phyloP scores from a whole-genome alignment of 2,113 vertebrate genomes.

The Psittacus erithacus region DNA sequence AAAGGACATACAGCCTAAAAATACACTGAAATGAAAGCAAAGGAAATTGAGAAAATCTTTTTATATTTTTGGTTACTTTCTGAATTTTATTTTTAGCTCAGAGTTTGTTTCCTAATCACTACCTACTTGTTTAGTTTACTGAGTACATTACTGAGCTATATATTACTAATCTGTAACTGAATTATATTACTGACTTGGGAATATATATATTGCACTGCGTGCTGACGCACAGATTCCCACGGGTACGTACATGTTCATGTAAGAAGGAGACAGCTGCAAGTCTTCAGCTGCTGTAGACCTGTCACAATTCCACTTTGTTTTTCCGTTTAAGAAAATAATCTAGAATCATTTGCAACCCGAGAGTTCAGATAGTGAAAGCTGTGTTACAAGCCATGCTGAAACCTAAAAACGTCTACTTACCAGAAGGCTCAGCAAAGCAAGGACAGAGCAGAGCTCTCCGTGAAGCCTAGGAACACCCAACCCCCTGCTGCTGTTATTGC shows the following conservation, averaged over 20 bases:
- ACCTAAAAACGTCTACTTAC: not conserved
- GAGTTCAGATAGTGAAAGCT: not conserved
- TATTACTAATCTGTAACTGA: not conserved
- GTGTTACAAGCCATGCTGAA: not conserved
- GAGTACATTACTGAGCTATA: not conserved
- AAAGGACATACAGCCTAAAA: not conserved
- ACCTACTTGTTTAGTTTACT: conserved; percentile 1
- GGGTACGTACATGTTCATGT: not conserved
- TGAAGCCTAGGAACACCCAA: not conserved
- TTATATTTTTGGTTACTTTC: not conserved
- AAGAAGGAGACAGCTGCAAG: conserved; percentile 23
- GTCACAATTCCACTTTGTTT: not conserved
- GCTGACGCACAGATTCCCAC: not conserved
- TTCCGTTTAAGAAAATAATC: conserved; percentile 9
- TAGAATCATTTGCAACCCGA: not conserved
- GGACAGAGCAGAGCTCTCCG: not conserved
- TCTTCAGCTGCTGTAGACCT: conserved; percentile 36
- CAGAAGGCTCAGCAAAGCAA: conserved; percentile 34
- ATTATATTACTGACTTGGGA: not conserved
- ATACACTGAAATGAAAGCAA: not conserved
- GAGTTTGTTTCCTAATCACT: not conserved
- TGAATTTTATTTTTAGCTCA: not conserved
- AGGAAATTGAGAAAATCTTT: not conserved
- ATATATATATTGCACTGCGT: not conserved
- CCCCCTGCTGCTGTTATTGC: not conserved